Evolutionary conservation across 2,888 invertebrate species (phyloP).

Genomic region (Thecophora atra): DNA sequence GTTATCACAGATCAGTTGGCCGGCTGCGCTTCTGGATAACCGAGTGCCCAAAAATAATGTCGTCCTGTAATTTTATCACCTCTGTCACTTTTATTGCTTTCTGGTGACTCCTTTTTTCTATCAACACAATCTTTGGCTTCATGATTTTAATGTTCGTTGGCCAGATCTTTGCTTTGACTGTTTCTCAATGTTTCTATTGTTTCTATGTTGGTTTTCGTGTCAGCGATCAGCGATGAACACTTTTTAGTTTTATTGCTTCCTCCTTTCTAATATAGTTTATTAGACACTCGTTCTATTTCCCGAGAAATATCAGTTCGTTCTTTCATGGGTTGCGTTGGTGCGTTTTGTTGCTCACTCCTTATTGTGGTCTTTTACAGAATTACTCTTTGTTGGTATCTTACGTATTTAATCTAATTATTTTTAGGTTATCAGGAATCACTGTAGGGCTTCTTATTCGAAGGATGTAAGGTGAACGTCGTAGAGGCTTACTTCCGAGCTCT

Average conservation of each 20-base stretch:
- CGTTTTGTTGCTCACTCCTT: background rate
- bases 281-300: constrained; percentile 19
- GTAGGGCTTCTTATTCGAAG: no score
- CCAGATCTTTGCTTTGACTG: no score
- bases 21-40: constrained; percentile 32
- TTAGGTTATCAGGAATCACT: no score
- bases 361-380: background rate
- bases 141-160: background rate
- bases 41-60: constrained; percentile 52
- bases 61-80: constrained; percentile 61
- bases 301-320: constrained; percentile 4
- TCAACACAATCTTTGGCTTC: constrained; percentile 42
- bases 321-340: background rate
- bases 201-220: constrained; percentile 40
- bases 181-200: no score
- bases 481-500: no score
- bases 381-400: background rate
- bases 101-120: constrained; percentile 21
- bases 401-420: no score
- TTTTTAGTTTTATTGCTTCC: constrained; percentile 59
- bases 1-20: background rate
- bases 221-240: constrained; percentile 53
- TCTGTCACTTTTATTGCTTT: constrained; percentile 48
- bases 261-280: constrained; percentile 39
- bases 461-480: no score